phyloP scores from a whole-genome alignment of 1,140 invertebrate genomes.

The Protaetia brevitarsis region DNA sequence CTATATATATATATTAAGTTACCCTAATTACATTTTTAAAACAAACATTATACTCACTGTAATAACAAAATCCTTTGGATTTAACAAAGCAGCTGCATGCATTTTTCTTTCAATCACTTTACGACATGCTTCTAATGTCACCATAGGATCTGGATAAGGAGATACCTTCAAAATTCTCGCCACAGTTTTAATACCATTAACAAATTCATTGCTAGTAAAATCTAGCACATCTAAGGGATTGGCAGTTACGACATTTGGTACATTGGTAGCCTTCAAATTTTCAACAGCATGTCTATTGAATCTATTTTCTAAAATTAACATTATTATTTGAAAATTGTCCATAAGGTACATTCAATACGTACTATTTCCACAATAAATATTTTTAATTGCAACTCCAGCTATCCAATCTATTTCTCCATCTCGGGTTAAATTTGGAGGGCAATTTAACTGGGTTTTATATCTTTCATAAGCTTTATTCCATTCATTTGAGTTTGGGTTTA shows the following conservation, averaged over 20 bases:
- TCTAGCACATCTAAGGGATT: conserved; percentile 83
- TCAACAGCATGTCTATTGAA: conserved; percentile 66
- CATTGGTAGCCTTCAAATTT: conserved; percentile 56
- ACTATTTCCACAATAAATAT: conserved; percentile 83
- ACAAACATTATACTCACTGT: conserved; percentile 34
- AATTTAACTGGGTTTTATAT: conserved; percentile 74
- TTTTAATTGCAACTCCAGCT: conserved; percentile 74
- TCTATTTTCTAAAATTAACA: conserved; percentile 61
- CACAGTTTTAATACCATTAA: conserved; percentile 71
- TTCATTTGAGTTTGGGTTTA: conserved; percentile 58
- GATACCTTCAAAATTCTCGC: conserved; percentile 77
- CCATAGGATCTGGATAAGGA: conserved; percentile 75
- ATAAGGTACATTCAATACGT: conserved; percentile 43
- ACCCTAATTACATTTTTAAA: background rate
- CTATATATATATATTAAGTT: conserved; percentile 43
- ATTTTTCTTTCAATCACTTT: conserved; percentile 65
- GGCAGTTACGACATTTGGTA: conserved; percentile 66
- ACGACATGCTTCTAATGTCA: conserved; percentile 73
- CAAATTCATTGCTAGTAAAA: conserved; percentile 80
- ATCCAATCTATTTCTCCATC: conserved; percentile 81
- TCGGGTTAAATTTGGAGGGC: conserved; percentile 53
- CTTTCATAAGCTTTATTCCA: conserved; percentile 74
- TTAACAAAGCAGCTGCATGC: conserved; percentile 63
- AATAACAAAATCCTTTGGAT: conserved; percentile 52
- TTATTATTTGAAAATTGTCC: conserved; percentile 27